Evolutionary conservation across 2,888 invertebrate species (phyloP), one percentile per base, ranked within the genome.

Genomic region (Mantis religiosa): DNA sequence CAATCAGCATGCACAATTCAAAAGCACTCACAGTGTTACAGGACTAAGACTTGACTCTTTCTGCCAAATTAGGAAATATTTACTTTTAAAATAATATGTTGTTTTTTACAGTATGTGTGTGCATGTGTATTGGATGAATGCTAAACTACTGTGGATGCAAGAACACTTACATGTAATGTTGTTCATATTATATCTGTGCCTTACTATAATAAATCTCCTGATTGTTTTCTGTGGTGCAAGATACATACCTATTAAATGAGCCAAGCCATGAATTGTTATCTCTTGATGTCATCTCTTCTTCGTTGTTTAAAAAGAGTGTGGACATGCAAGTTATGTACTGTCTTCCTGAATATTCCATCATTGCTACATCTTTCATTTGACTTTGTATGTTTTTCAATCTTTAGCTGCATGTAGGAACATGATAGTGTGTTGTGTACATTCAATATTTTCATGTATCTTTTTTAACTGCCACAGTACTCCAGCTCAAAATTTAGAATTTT

Each of bases 161-260:
- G 28, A 83, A 30, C 27, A 20, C 20, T 83, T 83, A 30, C 28
- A 30, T 83, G 30, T 27, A 28, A 83, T 28, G 28, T 28, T 86
- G 86, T 81, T 71, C 28, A 86, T 81, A 86, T 15, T 86, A n/a
- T 86, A 28, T 86, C 81, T 86, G 86, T 86, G 86, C 86, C 86
- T 86, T 86, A 86, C 85, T 85, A 34, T 84, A 34, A 85, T 47
- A 47, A 8, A 85, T 28, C n/a, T 85, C 85, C n/a, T 41, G 54
- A 20, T 71, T 71, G 54, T 71, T 71, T 71, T 71, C 54, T 71
- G 54, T 71, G 54, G 54, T 71, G 54, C 54, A 71, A 71, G 54
- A 71, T 71, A 71, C 85, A 47, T 41, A 54, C 54, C 30, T 27
- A 84, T 34, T n/a, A 84, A 28, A 3, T 85, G n/a, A 47, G 27